Conservation (phyloP, 2,888 invertebrate genomes). For the Lapara coniferarum region DNA sequence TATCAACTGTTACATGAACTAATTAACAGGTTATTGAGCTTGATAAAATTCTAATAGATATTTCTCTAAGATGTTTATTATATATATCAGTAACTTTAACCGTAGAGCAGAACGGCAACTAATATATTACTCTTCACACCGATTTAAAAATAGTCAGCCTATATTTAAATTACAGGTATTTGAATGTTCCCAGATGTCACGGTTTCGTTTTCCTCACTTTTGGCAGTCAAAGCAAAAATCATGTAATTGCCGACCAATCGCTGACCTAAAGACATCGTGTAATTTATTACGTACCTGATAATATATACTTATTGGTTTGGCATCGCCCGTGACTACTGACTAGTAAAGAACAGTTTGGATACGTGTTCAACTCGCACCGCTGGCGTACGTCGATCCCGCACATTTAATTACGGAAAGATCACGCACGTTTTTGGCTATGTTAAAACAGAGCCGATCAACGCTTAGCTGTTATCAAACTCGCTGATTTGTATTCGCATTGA, state of each 20-base stretch:
- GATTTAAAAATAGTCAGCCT: constrained; percentile 70
- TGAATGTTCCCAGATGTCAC: constrained; percentile 64
- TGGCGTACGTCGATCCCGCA: constrained; percentile 60
- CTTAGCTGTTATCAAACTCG: constrained; percentile 73
- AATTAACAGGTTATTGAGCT: not conserved
- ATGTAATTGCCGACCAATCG: constrained; percentile 27
- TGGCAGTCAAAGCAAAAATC: constrained; percentile 31
- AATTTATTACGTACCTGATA: constrained; percentile 45
- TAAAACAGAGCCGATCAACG: constrained; percentile 62
- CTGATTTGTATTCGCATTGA: constrained; percentile 71
- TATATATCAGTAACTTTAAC: constrained; percentile 4
- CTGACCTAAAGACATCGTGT: constrained; percentile 41
- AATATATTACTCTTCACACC: constrained; percentile 55
- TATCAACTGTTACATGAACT: not conserved
- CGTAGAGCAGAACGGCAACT: constrained; percentile 46
- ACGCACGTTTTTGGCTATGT: constrained; percentile 65
- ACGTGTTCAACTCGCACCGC: constrained; percentile 56
- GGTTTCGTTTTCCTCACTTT: constrained; percentile 60
- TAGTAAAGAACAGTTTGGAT: constrained; percentile 62
- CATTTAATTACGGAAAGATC: constrained; percentile 68
- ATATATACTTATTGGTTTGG: constrained; percentile 61
- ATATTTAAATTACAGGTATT: constrained; percentile 59
- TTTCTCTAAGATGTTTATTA: not conserved
- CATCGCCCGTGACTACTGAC: constrained; percentile 61
- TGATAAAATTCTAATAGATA: not conserved